Percentiles rank a stretch among this genome's conserved stretches.
Conservation (phyloP, 2,888 invertebrate species). For the Micropterix aruncella region DNA sequence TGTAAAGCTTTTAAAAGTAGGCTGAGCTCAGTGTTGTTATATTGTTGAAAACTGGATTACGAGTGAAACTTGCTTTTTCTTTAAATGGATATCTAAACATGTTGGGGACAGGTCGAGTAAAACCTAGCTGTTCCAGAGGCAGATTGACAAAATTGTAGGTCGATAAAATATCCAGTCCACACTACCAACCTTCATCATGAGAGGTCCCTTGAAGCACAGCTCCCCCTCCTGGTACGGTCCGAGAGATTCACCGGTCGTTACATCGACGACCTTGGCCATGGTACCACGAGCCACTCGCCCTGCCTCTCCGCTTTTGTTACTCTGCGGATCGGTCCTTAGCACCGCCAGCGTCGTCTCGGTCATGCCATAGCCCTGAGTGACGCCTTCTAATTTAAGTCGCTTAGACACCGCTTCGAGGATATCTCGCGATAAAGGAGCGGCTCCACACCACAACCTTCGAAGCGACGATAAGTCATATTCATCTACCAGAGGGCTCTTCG, state of each 20-base stretch:
- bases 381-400: slow-evolving; percentile 20
- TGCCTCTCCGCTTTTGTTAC: slow-evolving; percentile 18
- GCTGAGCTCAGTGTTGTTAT: no score
- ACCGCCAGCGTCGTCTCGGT: slow-evolving; percentile 43
- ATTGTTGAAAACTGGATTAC: no score
- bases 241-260: slow-evolving; percentile 36
- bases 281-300: slow-evolving; percentile 19
- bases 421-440: slow-evolving; percentile 54
- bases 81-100: no score
- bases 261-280: slow-evolving; percentile 21
- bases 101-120: no score
- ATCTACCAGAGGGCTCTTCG: slow-evolving; percentile 50
- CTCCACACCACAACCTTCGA: slow-evolving; percentile 44
- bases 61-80: no score
- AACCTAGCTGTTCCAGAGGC: no score
- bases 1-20: no score
- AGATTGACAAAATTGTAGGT: no score
- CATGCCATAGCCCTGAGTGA: slow-evolving; percentile 50
- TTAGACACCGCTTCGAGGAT: slow-evolving; percentile 31
- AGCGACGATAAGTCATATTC: slow-evolving; percentile 50
- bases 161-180: no score
- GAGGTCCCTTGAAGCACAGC: no score
- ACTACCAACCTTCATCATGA: no score
- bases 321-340: slow-evolving; percentile 25
- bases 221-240: slow-evolving; percentile 52